Conservation (phyloP, 2,888 invertebrate species). For the Andrena flavipes region DNA sequence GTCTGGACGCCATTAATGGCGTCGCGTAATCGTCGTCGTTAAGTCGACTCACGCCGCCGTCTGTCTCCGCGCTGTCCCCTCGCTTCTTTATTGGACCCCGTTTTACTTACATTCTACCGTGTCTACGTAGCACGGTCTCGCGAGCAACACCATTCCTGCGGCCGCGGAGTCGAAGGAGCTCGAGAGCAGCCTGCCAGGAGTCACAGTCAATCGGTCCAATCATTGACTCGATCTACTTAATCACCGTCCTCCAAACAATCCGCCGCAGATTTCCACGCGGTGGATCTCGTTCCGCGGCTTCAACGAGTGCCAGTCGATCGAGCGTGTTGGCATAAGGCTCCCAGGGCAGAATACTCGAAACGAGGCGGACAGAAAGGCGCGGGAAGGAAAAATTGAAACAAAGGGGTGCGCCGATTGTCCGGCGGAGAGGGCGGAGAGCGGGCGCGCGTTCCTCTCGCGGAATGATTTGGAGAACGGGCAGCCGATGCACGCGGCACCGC, state of each 20-base stretch:
- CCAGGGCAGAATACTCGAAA: conserved; percentile 6
- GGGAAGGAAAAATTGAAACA: conserved; percentile 10
- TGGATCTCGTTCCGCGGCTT: neutral
- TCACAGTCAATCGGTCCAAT: neutral
- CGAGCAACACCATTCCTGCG: neutral
- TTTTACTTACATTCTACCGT: neutral
- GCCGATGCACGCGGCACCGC: conserved; percentile 68
- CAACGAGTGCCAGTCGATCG: neutral
- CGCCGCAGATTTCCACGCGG: neutral
- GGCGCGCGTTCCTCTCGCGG: conserved; percentile 32
- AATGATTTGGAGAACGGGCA: conserved; percentile 61
- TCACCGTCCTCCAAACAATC: neutral
- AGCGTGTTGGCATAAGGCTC: neutral
- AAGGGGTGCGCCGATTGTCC: conserved; percentile 16
- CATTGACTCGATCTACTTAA: conserved; percentile 2
- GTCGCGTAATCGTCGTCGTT: conserved; percentile 72
- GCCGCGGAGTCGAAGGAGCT: neutral
- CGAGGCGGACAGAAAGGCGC: neutral
- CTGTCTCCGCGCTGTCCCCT: conserved; percentile 16
- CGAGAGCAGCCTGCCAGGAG: no score
- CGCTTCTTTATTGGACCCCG: conserved; percentile 14
- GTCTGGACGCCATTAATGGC: conserved; percentile 66
- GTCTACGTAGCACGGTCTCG: neutral
- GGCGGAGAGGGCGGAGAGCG: conserved; percentile 15
- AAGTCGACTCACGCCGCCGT: conserved; percentile 60